These are phyloP conservation scores for Lymantria monacha DNA, from an alignment of 2,888 invertebrate genomes.

Conservation along the genomic window DNA sequence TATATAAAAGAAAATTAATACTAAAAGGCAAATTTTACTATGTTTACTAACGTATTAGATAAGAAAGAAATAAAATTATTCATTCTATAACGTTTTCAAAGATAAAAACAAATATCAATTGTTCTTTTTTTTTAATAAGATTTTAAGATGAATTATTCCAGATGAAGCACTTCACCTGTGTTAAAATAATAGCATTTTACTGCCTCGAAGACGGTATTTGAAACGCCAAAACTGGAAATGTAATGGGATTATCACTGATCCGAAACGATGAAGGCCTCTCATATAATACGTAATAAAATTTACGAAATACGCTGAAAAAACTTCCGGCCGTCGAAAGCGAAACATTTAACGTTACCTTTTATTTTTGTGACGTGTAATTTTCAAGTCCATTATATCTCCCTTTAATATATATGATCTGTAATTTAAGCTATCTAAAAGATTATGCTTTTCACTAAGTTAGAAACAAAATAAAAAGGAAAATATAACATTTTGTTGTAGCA, in stretches of 20 bases:
- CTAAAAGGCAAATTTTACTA: no score
- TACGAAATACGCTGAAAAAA: slow-evolving; percentile 51
- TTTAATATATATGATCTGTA: neutral
- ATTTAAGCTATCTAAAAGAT: neutral
- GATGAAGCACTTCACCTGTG: slow-evolving; percentile 44
- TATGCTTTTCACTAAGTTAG: neutral
- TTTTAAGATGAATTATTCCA: slow-evolving; percentile 18
- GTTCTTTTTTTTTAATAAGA: no score
- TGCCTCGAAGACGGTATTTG: slow-evolving; percentile 54
- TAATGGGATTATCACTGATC: slow-evolving; percentile 71
- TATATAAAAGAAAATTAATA: no score
- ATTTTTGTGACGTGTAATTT: slow-evolving; percentile 25
- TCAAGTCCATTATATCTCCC: slow-evolving; percentile 5
- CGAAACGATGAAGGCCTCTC: slow-evolving; percentile 59
- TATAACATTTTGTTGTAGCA: no score
- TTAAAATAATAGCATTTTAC: slow-evolving; percentile 64
- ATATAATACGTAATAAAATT: slow-evolving; percentile 62
- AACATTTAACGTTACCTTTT: slow-evolving; percentile 40
- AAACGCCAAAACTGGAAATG: slow-evolving; percentile 65
- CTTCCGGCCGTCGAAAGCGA: slow-evolving; percentile 34
- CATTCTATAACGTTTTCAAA: no score
- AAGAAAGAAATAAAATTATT: no score
- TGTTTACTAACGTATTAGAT: no score
- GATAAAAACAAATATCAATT: no score
- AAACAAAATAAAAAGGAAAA: no score